Percentiles rank a stretch among this genome's conserved stretches.
phyloP scores from a whole-genome alignment of 2,888 invertebrate genomes.

The Pterostichus niger region DNA sequence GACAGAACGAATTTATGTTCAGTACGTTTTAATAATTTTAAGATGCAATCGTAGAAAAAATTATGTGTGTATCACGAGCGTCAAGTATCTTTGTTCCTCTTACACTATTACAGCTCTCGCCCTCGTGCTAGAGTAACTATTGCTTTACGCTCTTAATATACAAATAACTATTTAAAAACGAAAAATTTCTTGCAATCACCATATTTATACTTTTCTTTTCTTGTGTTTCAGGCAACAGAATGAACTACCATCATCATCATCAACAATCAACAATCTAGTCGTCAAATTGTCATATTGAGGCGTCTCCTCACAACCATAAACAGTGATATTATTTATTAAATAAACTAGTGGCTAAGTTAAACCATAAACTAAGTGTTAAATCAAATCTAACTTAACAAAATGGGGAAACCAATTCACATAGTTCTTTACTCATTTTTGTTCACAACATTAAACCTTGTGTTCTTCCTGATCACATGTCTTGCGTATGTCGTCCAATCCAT shows the following conservation, averaged over 20 bases:
- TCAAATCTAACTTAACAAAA: constrained; percentile 1
- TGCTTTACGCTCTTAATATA: too few species aligned
- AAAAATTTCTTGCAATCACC: too few species aligned
- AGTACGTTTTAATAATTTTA: too few species aligned
- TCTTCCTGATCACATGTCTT: constrained; percentile 76
- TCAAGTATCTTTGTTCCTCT: too few species aligned
- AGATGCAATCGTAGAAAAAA: too few species aligned
- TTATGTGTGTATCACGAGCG: too few species aligned
- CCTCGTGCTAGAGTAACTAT: too few species aligned
- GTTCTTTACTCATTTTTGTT: constrained; percentile 54
- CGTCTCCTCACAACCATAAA: not conserved
- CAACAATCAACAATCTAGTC: constrained; percentile 40
- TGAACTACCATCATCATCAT: constrained; percentile 14
- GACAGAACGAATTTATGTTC: too few species aligned
- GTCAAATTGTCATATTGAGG: not conserved
- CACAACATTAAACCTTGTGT: constrained; percentile 73
- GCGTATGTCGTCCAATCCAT: constrained; percentile 79
- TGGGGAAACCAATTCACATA: constrained; percentile 60
- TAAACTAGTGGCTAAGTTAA: constrained; percentile 14
- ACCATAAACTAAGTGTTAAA: not conserved
- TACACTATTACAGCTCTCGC: too few species aligned
- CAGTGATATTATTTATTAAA: constrained; percentile 52
- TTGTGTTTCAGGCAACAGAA: constrained; percentile 57
- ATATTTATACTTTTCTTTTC: not conserved
- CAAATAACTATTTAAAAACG: too few species aligned